Base-by-base conservation (phyloP, 1,140 invertebrate genomes). In the Tetramorium simillimum region DNA sequence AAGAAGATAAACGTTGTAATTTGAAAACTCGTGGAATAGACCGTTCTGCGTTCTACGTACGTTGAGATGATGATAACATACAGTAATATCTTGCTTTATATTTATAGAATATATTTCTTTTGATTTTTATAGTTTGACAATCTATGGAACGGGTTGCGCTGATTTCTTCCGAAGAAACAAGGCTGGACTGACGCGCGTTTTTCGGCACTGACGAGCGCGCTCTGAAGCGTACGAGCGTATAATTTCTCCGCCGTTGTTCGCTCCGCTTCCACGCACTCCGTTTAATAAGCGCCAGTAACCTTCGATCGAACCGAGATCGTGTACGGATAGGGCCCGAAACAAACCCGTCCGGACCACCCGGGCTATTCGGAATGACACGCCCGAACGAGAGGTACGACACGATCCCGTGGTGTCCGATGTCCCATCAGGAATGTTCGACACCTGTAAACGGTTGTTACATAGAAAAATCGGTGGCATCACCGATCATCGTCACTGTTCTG, bases 281-380 rank as follows among this genome's bases (percentile, higher is more conserved):
- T 7, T 33, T 90, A 81, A 60, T 88, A 89, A 91, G 73, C 76
- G 72, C 58, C 84, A 53, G 78, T 77, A 89, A 90, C 72, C 86
- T 69, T 69, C 70, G 80, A 80, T 63, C 70, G 84, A 82, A 67
- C 86, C 24, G 77, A 92, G 92, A 92, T 92, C 91, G 86, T 92
- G 86, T 86, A 81, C 75, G 84, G 92, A 92, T 92, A 92, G 85
- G 87, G n/a, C 85, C 28, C 24, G 33, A 78, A 65, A 81, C 60
- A 78, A 80, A 63, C 51, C 37, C 51, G 80, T 33, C 65, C 73
- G 92, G 92, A 93, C 92, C 92, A 93, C 92, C 92, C 92, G 89
- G 86, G 43, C 85, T 88, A 93, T 92, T 92, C 88, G 58, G 87
- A 93, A 76, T 84, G 85, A 69, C 40, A 65, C 72, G 75, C 82